Evolutionary conservation across 2,113 vertebrate genomes (phyloP), one percentile per base, ranked within the genome.

Genomic region (Caranx ignobilis): DNA sequence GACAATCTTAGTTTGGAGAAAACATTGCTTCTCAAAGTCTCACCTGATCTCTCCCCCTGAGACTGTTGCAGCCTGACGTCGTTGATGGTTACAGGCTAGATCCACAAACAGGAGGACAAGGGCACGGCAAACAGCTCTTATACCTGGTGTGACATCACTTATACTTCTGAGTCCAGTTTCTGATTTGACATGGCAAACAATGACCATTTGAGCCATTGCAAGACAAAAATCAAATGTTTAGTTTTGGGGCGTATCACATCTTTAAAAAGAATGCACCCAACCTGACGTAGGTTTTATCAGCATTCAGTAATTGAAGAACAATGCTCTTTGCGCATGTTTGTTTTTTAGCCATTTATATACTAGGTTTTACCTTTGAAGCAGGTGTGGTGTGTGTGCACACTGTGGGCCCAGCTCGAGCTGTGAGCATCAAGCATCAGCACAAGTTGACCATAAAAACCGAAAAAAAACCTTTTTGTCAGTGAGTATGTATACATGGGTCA

Each of bases 211-310:
- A 21, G 56, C 43, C 63, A 48, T 56, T 57, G 35, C 60, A 72
- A 60, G 52, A 62, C 11, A 83, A 83, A 86, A 57, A 9, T 54
- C 5, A 77, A 80, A 62, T 93, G 89, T 94, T 95, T 94, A 89
- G 54, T 75, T 92, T 93, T 78, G 41, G 81, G 93, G 94, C 26
- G 88, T 91, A 83, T 48, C 10, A 39, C 54, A 34, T 7, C 11
- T 64, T 84, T 88, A 7, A 79, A 71, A 80, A 62, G 6, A 41
- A 48, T 79, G 68, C 43, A 48, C 52, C 71, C 79, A 57, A 39
- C 54, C 69, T 75, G 26, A 65, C 19, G 19, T 6, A 15, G 8
- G 18, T 9, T 41, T 86, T 91, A 92, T 91, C 78, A 59, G 26
- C 70, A 54, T 26, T 15, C 16, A 54, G 45, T 43, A 43, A 78